These are phyloP conservation scores for Circaetus cinerascens DNA, from an alignment of 2,113 vertebrate species.

Conservation along the genomic window DNA sequence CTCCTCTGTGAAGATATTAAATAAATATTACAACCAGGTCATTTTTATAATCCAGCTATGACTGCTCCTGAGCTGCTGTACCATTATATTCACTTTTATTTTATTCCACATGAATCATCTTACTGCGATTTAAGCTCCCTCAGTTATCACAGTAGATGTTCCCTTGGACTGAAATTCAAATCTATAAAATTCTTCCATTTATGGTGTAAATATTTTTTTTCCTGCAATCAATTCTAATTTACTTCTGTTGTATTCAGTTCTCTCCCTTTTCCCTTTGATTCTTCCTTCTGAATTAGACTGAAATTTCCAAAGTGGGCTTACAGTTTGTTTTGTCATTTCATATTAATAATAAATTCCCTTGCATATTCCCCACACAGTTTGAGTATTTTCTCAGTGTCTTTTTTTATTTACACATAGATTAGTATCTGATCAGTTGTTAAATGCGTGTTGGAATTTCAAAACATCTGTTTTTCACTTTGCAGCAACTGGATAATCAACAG, in stretches of 20 bases:
- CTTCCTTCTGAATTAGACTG: neutral
- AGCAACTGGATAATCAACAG: neutral
- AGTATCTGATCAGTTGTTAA: neutral
- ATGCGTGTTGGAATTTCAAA: neutral
- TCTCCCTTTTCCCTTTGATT: neutral
- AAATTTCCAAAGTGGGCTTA: neutral
- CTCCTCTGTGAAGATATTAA: neutral
- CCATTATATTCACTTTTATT: neutral
- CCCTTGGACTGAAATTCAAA: neutral
- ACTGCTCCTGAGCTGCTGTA: neutral
- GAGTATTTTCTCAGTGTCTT: neutral
- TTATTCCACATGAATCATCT: neutral
- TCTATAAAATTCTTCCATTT: neutral
- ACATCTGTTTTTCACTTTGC: neutral
- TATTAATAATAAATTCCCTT: neutral
- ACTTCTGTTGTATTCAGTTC: neutral
- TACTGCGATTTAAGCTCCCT: neutral
- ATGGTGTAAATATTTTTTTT: neutral
- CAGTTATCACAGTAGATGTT: neutral
- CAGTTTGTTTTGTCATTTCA: neutral
- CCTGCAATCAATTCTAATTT: neutral
- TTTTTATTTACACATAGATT: neutral
- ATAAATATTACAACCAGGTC: neutral
- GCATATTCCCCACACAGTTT: neutral
- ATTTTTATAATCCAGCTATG: neutral